A percentile compares a stretch with the other conserved stretches of the same genome.
phyloP scores from a whole-genome alignment of 2,797 vertebrate genomes.

The Lerista edwardsae region DNA sequence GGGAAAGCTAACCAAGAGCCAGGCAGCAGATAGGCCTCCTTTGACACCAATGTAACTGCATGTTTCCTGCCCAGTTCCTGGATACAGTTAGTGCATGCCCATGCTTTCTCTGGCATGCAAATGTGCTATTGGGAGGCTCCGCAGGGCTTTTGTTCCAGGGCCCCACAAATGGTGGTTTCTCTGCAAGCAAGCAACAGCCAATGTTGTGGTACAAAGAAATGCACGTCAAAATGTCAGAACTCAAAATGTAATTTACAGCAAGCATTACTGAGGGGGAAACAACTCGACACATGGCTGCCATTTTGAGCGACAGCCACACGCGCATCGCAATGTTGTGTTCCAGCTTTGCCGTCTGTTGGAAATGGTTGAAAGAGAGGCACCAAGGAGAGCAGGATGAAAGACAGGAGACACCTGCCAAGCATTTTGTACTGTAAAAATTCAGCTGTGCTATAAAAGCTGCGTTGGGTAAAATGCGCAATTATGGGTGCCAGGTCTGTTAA shows the following conservation, averaged over 20 bases:
- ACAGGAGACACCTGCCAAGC: not conserved
- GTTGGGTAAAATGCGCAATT: not conserved
- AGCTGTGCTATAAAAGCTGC: constrained; percentile 28
- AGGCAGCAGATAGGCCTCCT: no score
- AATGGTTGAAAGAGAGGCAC: not conserved
- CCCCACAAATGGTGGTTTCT: not conserved
- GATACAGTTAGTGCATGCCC: no score
- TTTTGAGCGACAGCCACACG: not conserved
- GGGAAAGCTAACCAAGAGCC: no score
- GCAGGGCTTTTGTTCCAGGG: not conserved
- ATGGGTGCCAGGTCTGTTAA: not conserved
- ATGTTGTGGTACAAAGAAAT: not conserved
- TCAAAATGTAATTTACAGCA: not conserved
- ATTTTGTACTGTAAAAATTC: not conserved
- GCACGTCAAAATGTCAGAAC: not conserved
- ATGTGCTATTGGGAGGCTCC: no score
- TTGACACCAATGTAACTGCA: no score
- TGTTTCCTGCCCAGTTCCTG: no score
- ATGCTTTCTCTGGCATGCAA: no score
- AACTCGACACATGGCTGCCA: not conserved
- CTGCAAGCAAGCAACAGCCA: not conserved
- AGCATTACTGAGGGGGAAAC: not conserved
- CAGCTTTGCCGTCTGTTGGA: not conserved
- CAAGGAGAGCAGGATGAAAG: constrained; percentile 10
- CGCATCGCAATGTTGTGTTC: not conserved